phyloP scores from a whole-genome alignment of 2,113 vertebrate genomes.

The Camelus bactrianus region DNA sequence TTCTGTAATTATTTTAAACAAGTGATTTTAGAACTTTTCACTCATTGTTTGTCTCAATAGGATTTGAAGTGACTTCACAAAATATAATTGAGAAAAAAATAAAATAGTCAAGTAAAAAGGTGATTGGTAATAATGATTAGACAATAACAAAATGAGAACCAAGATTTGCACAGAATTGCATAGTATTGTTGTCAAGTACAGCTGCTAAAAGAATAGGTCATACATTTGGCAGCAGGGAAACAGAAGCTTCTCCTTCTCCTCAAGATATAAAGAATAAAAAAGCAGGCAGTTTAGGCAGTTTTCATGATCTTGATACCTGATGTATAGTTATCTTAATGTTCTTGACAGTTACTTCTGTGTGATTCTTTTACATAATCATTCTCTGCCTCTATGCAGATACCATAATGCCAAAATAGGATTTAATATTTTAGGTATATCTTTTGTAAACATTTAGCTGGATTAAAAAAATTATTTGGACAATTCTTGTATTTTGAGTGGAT shows the following conservation, averaged over 20 bases:
- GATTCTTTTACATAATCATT: not conserved
- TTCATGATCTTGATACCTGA: not conserved
- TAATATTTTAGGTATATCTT: not conserved
- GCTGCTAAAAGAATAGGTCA: not conserved
- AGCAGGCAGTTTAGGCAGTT: not conserved
- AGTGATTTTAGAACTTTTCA: not conserved
- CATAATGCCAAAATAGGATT: not conserved
- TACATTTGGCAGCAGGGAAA: not conserved
- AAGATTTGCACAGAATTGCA: not conserved
- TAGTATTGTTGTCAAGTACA: not conserved
- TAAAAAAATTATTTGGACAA: not conserved
- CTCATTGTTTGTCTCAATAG: not conserved
- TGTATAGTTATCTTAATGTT: not conserved
- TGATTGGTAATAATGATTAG: not conserved
- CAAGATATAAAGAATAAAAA: not conserved
- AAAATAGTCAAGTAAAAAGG: not conserved
- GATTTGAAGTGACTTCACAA: not conserved
- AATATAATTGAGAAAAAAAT: not conserved
- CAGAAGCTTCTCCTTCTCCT: not conserved
- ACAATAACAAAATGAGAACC: not conserved
- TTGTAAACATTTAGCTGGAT: slow-evolving; percentile 23
- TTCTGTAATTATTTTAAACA: not conserved
- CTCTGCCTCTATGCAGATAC: not conserved
- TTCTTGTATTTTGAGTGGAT: not conserved
- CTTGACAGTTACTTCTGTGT: slow-evolving; percentile 6